Evolutionary conservation across 2,888 invertebrate species (phyloP).

Genomic region (Camptogramma bilineatum): DNA sequence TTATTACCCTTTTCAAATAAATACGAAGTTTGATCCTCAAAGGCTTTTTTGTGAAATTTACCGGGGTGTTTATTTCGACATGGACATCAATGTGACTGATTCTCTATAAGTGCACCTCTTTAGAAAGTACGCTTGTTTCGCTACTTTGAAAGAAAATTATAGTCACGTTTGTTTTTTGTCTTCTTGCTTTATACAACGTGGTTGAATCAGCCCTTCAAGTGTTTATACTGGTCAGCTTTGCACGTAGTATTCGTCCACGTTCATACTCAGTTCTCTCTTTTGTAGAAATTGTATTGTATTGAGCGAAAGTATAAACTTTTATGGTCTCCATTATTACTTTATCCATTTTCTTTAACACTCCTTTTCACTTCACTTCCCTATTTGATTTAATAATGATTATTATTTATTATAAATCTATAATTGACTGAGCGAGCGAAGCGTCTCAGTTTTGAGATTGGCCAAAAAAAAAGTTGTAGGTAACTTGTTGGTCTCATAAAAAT

Average conservation of each 20-base stretch:
- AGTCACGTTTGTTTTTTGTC: neutral
- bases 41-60: neutral
- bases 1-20: neutral
- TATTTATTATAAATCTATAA: no score
- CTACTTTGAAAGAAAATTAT: neutral
- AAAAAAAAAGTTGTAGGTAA: no score
- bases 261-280: neutral
- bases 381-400: no score
- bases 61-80: slow-evolving; percentile 1
- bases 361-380: no score
- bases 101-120: neutral
- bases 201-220: neutral
- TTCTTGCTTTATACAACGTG: slow-evolving; percentile 1
- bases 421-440: no score
- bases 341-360: neutral
- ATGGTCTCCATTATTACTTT: neutral
- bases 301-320: neutral
- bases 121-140: neutral
- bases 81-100: neutral
- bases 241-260: neutral
- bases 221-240: neutral
- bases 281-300: neutral
- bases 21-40: neutral
- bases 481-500: no score
- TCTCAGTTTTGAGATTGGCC: no score